Evolutionary conservation across 2,888 invertebrate genomes (phyloP).

Genomic region (Tipula helvola): DNA sequence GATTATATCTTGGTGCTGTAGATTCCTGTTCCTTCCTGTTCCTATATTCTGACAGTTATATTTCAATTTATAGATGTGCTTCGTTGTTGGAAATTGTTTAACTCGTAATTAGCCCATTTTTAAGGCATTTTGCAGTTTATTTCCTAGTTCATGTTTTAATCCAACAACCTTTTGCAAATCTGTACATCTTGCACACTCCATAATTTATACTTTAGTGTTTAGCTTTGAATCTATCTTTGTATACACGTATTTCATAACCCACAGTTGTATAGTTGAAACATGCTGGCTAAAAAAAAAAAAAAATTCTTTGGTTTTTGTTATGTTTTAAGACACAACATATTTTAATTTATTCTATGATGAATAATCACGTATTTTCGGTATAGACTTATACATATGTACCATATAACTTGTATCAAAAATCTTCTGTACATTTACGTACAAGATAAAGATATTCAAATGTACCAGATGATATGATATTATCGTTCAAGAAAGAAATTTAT

Average conservation of each 20-base stretch:
- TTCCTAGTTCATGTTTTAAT: neutral
- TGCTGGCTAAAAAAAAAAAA: neutral
- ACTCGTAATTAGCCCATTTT: neutral
- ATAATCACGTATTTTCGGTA: neutral
- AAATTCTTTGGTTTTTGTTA: neutral
- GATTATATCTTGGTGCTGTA: too few species aligned
- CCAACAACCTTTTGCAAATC: neutral
- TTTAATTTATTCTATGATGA: neutral
- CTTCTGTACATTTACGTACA: neutral
- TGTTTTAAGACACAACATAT: neutral
- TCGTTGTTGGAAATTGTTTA: too few species aligned
- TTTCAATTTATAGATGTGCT: too few species aligned
- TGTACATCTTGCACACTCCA: neutral
- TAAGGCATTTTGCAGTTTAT: neutral
- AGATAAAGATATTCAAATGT: neutral
- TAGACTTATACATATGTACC: neutral
- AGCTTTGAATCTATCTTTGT: neutral
- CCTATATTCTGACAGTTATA: too few species aligned
- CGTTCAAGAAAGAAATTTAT: neutral
- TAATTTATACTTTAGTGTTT: neutral
- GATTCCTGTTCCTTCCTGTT: too few species aligned
- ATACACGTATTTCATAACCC: neutral
- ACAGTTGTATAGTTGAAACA: neutral
- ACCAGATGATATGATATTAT: neutral
- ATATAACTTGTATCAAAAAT: neutral